Percentiles rank a stretch among this genome's conserved stretches.
phyloP scores from a whole-genome alignment of 2,888 invertebrate genomes.

The Eretmocerus hayati region DNA sequence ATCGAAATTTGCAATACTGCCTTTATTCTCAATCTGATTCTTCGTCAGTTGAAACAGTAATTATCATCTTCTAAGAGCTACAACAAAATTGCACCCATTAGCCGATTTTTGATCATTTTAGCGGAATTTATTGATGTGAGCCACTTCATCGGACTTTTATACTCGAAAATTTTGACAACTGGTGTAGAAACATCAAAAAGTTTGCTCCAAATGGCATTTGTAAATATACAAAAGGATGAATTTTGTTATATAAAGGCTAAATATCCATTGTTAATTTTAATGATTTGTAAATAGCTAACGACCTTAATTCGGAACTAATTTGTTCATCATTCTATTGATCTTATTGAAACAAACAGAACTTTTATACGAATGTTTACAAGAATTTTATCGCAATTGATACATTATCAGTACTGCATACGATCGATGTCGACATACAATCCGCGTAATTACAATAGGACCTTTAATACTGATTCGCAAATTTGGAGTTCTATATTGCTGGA shows the following conservation, averaged over 20 bases:
- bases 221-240: constrained; percentile 15
- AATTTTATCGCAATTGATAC: neutral
- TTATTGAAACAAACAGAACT: neutral
- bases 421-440: neutral
- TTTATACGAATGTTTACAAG: neutral
- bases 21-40: constrained; percentile 11
- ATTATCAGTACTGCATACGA: no score
- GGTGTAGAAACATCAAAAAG: constrained; percentile 1
- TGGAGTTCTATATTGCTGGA: no score
- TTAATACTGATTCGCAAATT: constrained; percentile 8
- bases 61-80: no score
- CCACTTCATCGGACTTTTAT: constrained; percentile 14
- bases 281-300: constrained; percentile 22
- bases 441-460: constrained; percentile 2
- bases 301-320: constrained; percentile 11
- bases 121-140: constrained; percentile 14
- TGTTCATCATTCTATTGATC: constrained; percentile 10
- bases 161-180: neutral
- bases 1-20: constrained; percentile 1
- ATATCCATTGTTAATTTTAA: constrained; percentile 19
- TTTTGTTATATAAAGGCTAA: constrained; percentile 19
- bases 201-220: constrained; percentile 15
- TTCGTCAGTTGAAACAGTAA: no score
- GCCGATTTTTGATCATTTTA: neutral
- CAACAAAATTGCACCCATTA: constrained; percentile 8